phyloP scores from a whole-genome alignment of 2,888 invertebrate species.

The Callyntrura sp. region DNA sequence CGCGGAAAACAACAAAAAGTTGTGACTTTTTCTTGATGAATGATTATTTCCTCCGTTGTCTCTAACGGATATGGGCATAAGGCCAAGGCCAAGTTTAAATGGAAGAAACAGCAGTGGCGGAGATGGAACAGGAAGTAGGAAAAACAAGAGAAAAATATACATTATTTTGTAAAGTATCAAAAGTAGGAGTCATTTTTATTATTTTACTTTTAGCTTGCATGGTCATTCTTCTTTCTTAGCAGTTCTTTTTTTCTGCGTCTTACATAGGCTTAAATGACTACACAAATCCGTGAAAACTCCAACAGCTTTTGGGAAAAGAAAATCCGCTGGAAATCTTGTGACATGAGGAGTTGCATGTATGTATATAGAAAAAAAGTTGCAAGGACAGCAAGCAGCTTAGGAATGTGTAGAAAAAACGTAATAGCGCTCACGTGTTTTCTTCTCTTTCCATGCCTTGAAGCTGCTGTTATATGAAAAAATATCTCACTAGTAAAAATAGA shows the following conservation, averaged over 20 bases:
- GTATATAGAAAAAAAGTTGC: conserved; percentile 9
- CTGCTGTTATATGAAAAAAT: too few relatives aligned
- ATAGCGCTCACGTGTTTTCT: conserved; percentile 14
- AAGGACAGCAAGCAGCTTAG: conserved; percentile 30
- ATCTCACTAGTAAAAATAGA: too few relatives aligned
- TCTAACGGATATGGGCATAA: conserved; percentile 57
- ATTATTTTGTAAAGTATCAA: neutral
- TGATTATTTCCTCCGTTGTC: conserved; percentile 56
- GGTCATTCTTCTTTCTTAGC: conserved; percentile 45
- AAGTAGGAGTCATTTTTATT: conserved; percentile 32
- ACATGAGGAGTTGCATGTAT: too few relatives aligned
- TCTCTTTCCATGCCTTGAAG: neutral
- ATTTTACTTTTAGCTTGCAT: conserved; percentile 14
- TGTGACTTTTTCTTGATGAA: conserved; percentile 55
- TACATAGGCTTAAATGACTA: conserved; percentile 11
- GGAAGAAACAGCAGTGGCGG: too few relatives aligned
- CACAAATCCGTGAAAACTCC: conserved; percentile 63
- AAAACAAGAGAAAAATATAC: conserved; percentile 11
- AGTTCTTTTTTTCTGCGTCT: conserved; percentile 16
- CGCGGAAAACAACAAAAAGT: conserved; percentile 23
- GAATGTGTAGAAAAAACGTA: neutral
- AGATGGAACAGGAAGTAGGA: conserved; percentile 15
- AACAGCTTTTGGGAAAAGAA: conserved; percentile 2
- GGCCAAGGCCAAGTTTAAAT: conserved; percentile 69
- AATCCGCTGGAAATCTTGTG: conserved; percentile 32